Evolutionary conservation across 2,888 invertebrate species (phyloP).

Genomic region (Nasonovia ribisnigri): DNA sequence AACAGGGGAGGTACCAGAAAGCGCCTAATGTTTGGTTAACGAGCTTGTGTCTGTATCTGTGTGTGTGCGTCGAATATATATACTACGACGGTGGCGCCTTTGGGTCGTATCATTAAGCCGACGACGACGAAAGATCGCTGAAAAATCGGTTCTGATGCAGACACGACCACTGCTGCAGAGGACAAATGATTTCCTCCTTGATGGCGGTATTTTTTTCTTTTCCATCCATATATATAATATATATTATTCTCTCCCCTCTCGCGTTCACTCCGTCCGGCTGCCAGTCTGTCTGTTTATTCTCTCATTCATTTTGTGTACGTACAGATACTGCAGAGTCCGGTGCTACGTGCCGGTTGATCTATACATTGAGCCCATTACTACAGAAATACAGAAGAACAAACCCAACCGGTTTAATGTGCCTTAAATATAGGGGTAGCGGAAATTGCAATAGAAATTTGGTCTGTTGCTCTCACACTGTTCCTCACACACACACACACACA

Average conservation of each 20-base stretch:
- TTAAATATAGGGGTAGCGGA: conserved; percentile 63
- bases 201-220: conserved; percentile 37
- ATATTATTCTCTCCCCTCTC: background rate
- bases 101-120: conserved; percentile 65
- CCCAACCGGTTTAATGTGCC: conserved; percentile 63
- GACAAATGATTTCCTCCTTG: conserved; percentile 61
- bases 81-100: conserved; percentile 59
- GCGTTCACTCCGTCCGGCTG: background rate
- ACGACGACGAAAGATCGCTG: conserved; percentile 43
- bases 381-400: conserved; percentile 35
- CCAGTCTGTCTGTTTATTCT: background rate
- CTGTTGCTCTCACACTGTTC: background rate
- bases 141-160: conserved; percentile 56
- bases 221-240: background rate
- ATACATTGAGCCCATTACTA: conserved; percentile 41
- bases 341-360: background rate
- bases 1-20: conserved; percentile 33
- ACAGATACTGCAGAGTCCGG: background rate
- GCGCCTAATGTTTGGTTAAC: conserved; percentile 65
- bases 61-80: background rate
- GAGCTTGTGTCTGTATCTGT: conserved; percentile 34
- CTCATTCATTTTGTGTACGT: background rate
- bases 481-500: background rate
- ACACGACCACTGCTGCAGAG: conserved; percentile 20
- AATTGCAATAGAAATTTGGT: conserved; percentile 57